phyloP scores from a whole-genome alignment of 2,888 invertebrate species.

The Drosophila acutilabella region DNA sequence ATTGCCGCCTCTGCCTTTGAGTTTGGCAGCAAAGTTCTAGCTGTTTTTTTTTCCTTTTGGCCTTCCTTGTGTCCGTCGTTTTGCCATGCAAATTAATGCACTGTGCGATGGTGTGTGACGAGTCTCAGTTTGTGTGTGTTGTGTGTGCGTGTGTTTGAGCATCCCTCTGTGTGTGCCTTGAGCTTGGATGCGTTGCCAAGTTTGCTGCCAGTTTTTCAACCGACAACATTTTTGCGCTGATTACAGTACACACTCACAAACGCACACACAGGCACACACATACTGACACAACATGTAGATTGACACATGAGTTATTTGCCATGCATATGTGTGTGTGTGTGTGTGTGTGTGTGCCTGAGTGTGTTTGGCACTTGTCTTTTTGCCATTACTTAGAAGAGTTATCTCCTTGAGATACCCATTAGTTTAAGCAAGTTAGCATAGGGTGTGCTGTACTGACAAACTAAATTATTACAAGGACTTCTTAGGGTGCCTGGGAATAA shows the following conservation, averaged over 20 bases:
- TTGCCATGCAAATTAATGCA: constrained; percentile 66
- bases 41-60: constrained; percentile 34
- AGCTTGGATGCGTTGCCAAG: constrained; percentile 57
- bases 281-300: constrained; percentile 26
- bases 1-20: constrained; percentile 41
- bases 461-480: too few relatives aligned
- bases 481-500: too few relatives aligned
- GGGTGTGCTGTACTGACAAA: background rate
- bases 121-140: constrained; percentile 12
- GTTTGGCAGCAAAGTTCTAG: constrained; percentile 56
- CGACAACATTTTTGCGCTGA: constrained; percentile 57
- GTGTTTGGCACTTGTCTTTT: constrained; percentile 32
- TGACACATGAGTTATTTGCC: constrained; percentile 39
- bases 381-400: constrained; percentile 21
- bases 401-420: constrained; percentile 17
- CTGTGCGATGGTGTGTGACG: constrained; percentile 58
- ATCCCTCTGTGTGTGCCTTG: constrained; percentile 31
- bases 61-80: constrained; percentile 53
- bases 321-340: constrained; percentile 16
- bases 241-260: constrained; percentile 44
- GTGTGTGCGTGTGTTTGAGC: constrained; percentile 16
- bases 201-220: constrained; percentile 59
- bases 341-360: constrained; percentile 28
- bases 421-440: background rate
- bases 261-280: constrained; percentile 11